Conservation (phyloP, 2,797 vertebrate genomes). For the Neosalanx taihuensis region DNA sequence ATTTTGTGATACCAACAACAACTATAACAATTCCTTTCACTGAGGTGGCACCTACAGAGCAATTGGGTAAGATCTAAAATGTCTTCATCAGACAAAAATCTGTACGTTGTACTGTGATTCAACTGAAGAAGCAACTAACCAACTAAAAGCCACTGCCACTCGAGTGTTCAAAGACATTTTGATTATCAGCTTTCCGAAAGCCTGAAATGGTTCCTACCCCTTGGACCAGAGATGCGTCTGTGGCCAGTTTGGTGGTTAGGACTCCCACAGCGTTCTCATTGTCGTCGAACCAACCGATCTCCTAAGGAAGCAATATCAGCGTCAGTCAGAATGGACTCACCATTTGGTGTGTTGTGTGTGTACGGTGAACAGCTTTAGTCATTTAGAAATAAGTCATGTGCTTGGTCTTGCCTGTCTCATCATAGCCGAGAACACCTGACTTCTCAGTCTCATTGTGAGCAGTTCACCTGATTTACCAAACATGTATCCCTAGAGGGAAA, state of each 20-base stretch:
- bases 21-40: too few species aligned
- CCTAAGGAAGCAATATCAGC: constrained; percentile 50
- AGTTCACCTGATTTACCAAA: constrained; percentile 51
- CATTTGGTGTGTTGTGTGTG: constrained; percentile 26
- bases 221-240: constrained; percentile 78
- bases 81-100: too few species aligned
- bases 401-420: constrained; percentile 52
- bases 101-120: too few species aligned
- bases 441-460: constrained; percentile 47
- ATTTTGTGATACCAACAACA: too few species aligned
- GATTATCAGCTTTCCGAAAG: constrained; percentile 28
- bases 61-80: too few species aligned
- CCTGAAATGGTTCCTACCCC: constrained; percentile 61
- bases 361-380: background rate
- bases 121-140: background rate
- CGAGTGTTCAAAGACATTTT: constrained; percentile 13
- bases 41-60: too few species aligned
- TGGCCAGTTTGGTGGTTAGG: constrained; percentile 77
- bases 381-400: constrained; percentile 19
- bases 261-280: constrained; percentile 71
- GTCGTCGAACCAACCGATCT: constrained; percentile 78
- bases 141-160: background rate
- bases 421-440: constrained; percentile 47
- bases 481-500: constrained; percentile 36
- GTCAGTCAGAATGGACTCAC: constrained; percentile 50